A percentile compares a stretch with the other conserved stretches of the same genome.
Conservation (phyloP, 2,888 invertebrate genomes). For the Tillus elongatus region DNA sequence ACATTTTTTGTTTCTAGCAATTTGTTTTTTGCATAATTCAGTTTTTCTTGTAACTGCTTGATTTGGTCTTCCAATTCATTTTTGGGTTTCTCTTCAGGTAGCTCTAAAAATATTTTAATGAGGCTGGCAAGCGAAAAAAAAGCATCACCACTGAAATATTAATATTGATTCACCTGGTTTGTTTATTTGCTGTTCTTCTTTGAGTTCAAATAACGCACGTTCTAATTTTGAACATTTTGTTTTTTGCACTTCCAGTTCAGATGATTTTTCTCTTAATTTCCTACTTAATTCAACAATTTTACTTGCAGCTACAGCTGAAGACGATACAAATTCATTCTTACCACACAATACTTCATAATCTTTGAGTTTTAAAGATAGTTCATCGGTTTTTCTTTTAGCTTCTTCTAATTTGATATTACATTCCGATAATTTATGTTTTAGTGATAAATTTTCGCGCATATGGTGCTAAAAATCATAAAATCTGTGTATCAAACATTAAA, state of each 20-base stretch:
- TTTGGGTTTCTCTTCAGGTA: constrained; percentile 16
- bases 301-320: constrained; percentile 49
- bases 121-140: too few relatives aligned
- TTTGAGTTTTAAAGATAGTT: constrained; percentile 44
- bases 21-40: constrained; percentile 51
- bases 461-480: constrained; percentile 43
- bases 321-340: constrained; percentile 44
- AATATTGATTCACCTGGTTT: background rate
- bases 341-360: constrained; percentile 45
- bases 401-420: constrained; percentile 45
- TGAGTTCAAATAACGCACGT: constrained; percentile 43
- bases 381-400: constrained; percentile 40
- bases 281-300: constrained; percentile 60
- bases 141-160: too few relatives aligned
- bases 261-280: constrained; percentile 54
- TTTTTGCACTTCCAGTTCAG: constrained; percentile 52
- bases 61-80: constrained; percentile 46
- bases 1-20: constrained; percentile 61
- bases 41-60: constrained; percentile 53
- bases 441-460: constrained; percentile 48
- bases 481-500: background rate
- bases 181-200: constrained; percentile 13
- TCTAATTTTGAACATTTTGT: constrained; percentile 50
- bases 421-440: constrained; percentile 45
- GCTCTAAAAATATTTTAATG: too few relatives aligned